These are phyloP conservation scores for Salminus brasiliensis DNA, from an alignment of 2,113 vertebrate species.

Conservation along the genomic window DNA sequence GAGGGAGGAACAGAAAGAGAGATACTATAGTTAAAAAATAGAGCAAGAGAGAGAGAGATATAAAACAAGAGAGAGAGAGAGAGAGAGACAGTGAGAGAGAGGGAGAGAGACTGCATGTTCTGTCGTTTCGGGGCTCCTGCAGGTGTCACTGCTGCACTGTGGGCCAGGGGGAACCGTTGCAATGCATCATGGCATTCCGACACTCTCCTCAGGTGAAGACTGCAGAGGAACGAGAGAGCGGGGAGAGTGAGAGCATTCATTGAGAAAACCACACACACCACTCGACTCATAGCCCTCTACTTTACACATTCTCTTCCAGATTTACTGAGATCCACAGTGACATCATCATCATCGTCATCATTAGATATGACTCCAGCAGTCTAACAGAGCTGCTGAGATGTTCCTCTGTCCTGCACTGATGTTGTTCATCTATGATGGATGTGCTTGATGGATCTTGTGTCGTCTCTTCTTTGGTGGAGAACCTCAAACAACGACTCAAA, in stretches of 20 bases:
- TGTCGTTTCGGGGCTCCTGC: conserved; percentile 64
- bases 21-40: neutral
- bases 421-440: no score
- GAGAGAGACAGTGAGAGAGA: conserved; percentile 16
- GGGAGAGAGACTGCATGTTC: conserved; percentile 5
- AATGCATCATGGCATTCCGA: conserved; percentile 66
- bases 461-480: no score
- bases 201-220: conserved; percentile 10
- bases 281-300: neutral
- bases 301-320: neutral
- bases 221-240: neutral
- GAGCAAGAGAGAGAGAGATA: neutral
- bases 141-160: conserved; percentile 80
- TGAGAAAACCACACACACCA: conserved; percentile 15
- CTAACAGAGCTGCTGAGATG: no score
- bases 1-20: no score
- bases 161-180: conserved; percentile 54
- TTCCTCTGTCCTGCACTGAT: no score
- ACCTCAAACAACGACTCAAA: no score
- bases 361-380: no score
- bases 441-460: no score
- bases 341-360: no score
- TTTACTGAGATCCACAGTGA: no score
- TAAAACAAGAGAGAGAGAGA: neutral
- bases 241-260: neutral